Conservation (phyloP, 2,888 invertebrate species). For the Autographa gamma region DNA sequence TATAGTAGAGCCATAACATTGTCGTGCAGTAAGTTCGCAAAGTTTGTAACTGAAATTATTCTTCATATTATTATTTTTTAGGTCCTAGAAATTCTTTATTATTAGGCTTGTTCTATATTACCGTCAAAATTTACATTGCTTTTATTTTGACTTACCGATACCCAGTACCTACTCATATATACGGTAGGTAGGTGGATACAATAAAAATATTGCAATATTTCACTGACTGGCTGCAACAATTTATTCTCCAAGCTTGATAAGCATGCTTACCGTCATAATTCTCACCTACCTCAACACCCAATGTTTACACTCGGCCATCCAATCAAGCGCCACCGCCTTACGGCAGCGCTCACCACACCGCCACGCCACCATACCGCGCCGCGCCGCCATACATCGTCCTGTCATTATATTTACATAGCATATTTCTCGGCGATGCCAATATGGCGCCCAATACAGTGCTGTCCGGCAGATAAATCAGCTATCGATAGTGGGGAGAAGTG, state of each 20-base stretch:
- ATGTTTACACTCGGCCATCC: conserved; percentile 19
- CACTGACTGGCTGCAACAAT: not conserved
- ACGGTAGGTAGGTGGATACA: no score
- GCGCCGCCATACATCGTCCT: conserved; percentile 57
- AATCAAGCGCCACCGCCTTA: conserved; percentile 38
- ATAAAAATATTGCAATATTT: no score
- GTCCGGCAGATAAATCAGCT: conserved; percentile 67
- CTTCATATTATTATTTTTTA: no score
- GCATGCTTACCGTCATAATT: not conserved
- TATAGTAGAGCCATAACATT: no score
- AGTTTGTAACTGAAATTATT: no score
- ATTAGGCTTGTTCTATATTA: no score
- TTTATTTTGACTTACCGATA: no score
- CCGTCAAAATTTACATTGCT: no score
- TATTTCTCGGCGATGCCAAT: conserved; percentile 64
- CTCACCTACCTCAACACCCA: not conserved
- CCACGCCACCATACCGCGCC: not conserved
- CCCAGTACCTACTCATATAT: no score
- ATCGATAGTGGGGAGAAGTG: conserved; percentile 33
- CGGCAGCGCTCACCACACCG: conserved; percentile 8
- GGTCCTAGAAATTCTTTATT: no score
- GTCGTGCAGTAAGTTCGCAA: no score
- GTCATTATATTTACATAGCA: conserved; percentile 70
- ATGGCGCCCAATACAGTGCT: conserved; percentile 61
- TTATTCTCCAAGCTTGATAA: not conserved